A percentile compares a stretch with the other conserved stretches of the same genome.
phyloP scores from a whole-genome alignment of 53 echinoderm and acorn worm species.

The Paelopatides confundens region DNA sequence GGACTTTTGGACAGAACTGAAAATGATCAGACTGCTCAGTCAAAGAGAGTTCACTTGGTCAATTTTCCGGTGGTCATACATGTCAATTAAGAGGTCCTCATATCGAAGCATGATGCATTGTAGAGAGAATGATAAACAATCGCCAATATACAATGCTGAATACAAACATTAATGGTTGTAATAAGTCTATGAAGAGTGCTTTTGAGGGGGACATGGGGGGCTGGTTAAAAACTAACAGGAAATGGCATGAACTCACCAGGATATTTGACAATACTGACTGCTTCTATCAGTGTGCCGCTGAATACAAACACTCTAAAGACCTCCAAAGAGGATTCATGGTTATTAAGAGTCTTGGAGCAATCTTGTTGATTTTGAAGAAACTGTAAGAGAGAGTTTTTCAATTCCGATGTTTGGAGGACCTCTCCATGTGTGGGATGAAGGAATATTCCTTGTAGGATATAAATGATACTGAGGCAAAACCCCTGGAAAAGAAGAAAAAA shows the following conservation, averaged over 20 bases:
- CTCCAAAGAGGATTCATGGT: background rate
- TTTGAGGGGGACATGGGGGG: too few species aligned
- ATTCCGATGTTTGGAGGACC: background rate
- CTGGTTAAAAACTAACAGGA: too few species aligned
- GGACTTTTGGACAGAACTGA: too few species aligned
- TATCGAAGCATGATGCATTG: too few species aligned
- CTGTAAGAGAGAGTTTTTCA: background rate
- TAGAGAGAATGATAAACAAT: too few species aligned
- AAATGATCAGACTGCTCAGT: too few species aligned
- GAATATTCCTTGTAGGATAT: conserved; percentile 12
- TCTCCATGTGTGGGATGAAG: conserved; percentile 15
- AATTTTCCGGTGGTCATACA: too few species aligned
- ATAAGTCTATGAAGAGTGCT: too few species aligned
- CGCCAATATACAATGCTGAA: too few species aligned
- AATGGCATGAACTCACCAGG: background rate
- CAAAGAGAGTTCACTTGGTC: too few species aligned
- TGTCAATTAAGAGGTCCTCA: too few species aligned
- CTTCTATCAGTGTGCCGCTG: background rate
- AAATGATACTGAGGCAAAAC: background rate
- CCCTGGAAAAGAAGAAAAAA: background rate
- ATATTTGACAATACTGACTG: background rate
- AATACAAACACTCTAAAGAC: conserved; percentile 14
- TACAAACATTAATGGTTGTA: too few species aligned
- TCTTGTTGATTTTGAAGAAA: background rate
- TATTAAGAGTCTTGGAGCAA: background rate